These are phyloP conservation scores for Vanessa cardui DNA, from an alignment of 2,888 invertebrate genomes.

Conservation along the genomic window DNA sequence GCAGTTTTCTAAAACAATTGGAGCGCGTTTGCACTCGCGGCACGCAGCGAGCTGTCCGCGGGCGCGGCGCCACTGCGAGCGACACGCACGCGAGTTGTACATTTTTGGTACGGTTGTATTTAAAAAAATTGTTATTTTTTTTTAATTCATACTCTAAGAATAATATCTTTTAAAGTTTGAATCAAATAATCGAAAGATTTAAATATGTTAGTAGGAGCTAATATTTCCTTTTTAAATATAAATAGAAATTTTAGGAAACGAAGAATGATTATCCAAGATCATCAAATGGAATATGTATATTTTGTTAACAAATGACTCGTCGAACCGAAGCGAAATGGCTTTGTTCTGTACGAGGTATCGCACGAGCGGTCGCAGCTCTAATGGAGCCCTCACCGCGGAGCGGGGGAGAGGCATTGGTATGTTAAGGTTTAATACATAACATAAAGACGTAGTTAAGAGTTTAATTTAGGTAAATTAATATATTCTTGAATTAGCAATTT, in stretches of 20 bases:
- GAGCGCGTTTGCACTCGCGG: slow-evolving; percentile 18
- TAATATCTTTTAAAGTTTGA: too few relatives aligned
- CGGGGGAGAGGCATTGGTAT: neutral
- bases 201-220: too few relatives aligned
- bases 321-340: neutral
- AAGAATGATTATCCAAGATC: too few relatives aligned
- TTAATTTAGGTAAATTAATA: too few relatives aligned
- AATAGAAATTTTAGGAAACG: too few relatives aligned
- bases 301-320: neutral
- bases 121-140: neutral
- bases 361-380: slow-evolving; percentile 4
- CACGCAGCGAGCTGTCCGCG: slow-evolving; percentile 7
- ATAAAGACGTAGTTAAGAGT: neutral
- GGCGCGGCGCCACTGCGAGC: neutral
- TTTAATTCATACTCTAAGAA: neutral
- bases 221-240: too few relatives aligned
- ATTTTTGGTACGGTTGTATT: neutral
- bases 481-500: too few relatives aligned
- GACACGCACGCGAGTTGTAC: neutral
- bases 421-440: slow-evolving; percentile 7
- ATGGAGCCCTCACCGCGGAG: slow-evolving; percentile 13
- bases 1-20: slow-evolving; percentile 23
- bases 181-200: too few relatives aligned
- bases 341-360: slow-evolving; percentile 4
- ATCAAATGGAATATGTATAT: neutral